Evolutionary conservation across 2,888 invertebrate genomes (phyloP), one percentile per base, ranked within the genome.

Genomic region (Pristionchus arcanus): DNA sequence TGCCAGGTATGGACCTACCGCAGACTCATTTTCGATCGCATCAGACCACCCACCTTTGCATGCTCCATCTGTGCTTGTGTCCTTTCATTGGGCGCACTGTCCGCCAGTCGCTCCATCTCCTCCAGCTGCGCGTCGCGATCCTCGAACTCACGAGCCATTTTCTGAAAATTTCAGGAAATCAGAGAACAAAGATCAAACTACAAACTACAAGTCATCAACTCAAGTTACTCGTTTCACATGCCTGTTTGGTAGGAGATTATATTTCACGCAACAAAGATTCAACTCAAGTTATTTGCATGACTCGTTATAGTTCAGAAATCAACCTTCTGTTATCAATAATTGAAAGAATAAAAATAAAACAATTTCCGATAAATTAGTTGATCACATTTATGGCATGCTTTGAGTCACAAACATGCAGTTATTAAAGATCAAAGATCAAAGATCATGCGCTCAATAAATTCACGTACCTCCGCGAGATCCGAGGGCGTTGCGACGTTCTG

Each of bases 101-200:
- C 74, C 28, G 91, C 81, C 28, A 89, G 83, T 42, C 34, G 42
- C 28, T 37, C 53, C 89, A 93, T 87, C 53, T 92, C 92, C 15
- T 37, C n/a, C 71, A 92, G 53, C 68, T 91, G 68, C 16, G 55
- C 74, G 34, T 92, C 92, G 91, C 93, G 93, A 31, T 93, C 93
- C 19, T 92, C 91, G 90, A 94, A 94, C 84, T 94, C 94, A 7
- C 90, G 90, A 55, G 93, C 91, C 91, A 93, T 92, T 90, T 91
- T 90, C 90, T 92, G 87, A 77, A 92, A 86, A n/a, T 25, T 71
- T 7, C 3, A 31, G 2, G 81, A 28, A 21, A 63, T 34, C 37
- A 87, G 13, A 66, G 66, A 87, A 68, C 87, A 68, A 59, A 68
- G 68, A 55, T 21, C 83, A 83, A 83, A 53, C 37, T 31, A 53